Conservation (phyloP, 2,888 invertebrate species). For the Pseudeuparius sepicola region DNA sequence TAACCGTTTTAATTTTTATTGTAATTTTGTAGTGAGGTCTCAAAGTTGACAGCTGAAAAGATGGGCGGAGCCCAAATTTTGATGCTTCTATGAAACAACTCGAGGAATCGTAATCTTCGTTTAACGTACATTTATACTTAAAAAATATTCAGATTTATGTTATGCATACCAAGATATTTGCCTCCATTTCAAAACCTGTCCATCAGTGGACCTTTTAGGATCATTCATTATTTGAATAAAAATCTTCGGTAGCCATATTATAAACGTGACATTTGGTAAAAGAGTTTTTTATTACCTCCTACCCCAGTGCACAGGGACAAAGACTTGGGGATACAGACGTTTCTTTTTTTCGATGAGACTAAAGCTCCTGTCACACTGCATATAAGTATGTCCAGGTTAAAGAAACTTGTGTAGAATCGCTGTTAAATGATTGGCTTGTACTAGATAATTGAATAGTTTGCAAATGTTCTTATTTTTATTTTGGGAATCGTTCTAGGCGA, state of each 20-base stretch:
- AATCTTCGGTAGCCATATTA: conserved; percentile 1
- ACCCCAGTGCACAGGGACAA: conserved; percentile 6
- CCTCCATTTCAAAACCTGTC: conserved; percentile 7
- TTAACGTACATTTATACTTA: background rate
- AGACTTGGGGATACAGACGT: conserved; percentile 4
- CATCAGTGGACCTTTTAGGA: conserved; percentile 5
- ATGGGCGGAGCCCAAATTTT: conserved; percentile 6
- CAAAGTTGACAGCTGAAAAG: background rate
- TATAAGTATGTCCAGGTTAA: conserved; percentile 9
- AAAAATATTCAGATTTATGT: background rate
- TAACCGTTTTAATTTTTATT: conserved; percentile 5
- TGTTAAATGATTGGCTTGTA: conserved; percentile 5
- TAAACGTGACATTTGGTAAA: background rate
- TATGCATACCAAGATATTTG: conserved; percentile 8
- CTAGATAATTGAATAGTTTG: conserved; percentile 8
- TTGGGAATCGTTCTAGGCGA: conserved; percentile 10
- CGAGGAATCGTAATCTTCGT: background rate
- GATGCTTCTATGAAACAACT: background rate
- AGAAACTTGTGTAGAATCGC: conserved; percentile 8
- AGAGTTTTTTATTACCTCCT: conserved; percentile 5
- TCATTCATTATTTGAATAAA: conserved; percentile 7
- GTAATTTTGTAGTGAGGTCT: background rate
- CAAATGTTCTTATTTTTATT: conserved; percentile 11
- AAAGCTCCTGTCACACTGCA: conserved; percentile 9
- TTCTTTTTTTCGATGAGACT: conserved; percentile 8